phyloP scores from a whole-genome alignment of 1,140 invertebrate species.

The Cheumatopsyche charites region DNA sequence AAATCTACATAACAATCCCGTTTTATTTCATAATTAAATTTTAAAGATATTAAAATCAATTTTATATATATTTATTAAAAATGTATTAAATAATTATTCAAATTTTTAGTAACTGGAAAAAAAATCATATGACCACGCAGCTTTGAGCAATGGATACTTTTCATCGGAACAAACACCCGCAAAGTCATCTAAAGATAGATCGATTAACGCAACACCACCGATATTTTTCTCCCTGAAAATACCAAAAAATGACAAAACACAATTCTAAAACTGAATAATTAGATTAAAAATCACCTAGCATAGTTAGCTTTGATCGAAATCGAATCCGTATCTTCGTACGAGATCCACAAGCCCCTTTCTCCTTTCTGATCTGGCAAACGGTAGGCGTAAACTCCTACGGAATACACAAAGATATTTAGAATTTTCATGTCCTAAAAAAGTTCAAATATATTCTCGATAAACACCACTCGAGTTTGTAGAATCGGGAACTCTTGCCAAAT shows the following conservation, averaged over 20 bases:
- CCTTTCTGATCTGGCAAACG: conserved; percentile 70
- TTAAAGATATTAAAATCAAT: no score
- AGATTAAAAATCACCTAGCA: conserved; percentile 56
- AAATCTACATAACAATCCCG: no score
- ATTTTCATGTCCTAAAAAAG: no score
- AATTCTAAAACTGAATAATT: no score
- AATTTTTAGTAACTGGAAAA: no score
- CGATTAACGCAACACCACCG: conserved; percentile 81
- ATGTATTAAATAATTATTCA: no score
- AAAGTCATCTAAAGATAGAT: conserved; percentile 84
- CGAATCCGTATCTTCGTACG: conserved; percentile 87
- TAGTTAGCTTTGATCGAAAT: conserved; percentile 81
- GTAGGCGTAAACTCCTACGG: conserved; percentile 76
- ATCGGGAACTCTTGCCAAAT: conserved; percentile 73
- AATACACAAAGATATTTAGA: conserved; percentile 39
- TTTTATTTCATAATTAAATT: no score
- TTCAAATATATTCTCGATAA: background rate
- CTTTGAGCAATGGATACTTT: conserved; percentile 75
- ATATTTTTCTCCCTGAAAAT: conserved; percentile 69
- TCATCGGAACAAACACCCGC: conserved; percentile 77
- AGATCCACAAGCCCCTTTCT: conserved; percentile 83
- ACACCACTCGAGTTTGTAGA: conserved; percentile 74
- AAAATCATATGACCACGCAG: no score
- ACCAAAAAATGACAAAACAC: background rate
- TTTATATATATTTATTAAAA: no score